Conservation (phyloP, 2,797 vertebrate species). For the Acestrorhynchus altus region DNA sequence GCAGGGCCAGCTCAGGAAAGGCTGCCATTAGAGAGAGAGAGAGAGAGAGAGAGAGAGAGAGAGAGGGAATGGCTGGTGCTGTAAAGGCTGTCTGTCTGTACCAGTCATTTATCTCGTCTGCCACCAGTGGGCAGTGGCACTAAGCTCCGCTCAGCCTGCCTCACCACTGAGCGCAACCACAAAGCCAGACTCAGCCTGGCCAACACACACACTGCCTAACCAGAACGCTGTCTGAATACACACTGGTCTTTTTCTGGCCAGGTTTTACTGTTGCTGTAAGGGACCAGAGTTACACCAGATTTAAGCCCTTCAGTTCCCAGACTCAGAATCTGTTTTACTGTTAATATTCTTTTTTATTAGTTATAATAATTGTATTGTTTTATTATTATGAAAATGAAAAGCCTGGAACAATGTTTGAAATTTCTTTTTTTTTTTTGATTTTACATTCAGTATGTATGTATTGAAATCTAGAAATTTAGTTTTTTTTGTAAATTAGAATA, state of each 20-base stretch:
- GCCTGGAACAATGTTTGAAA: no score
- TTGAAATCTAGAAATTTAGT: no score
- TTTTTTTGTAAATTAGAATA: not conserved
- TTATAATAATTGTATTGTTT: not conserved
- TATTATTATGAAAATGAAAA: no score
- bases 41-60: conserved; percentile 56
- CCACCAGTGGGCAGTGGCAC: conserved; percentile 86
- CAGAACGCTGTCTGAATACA: conserved; percentile 17
- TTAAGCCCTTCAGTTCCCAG: not conserved
- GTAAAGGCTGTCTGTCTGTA: conserved; percentile 19
- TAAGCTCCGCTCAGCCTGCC: conserved; percentile 67
- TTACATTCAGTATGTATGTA: no score
- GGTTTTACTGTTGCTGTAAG: not conserved
- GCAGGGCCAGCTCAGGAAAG: not conserved
- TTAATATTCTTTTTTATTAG: not conserved
- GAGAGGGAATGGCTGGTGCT: conserved; percentile 24
- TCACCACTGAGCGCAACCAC: conserved; percentile 52
- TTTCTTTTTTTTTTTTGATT: no score
- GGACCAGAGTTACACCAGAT: not conserved
- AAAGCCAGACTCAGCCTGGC: conserved; percentile 41
- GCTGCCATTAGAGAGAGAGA: conserved; percentile 51
- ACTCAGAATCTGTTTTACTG: no score
- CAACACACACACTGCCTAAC: conserved; percentile 21
- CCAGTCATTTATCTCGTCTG: conserved; percentile 79
- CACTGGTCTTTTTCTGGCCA: not conserved